These are phyloP conservation scores for Ashinkailepas kermadecensis DNA, from an alignment of 2,888 invertebrate genomes.

Conservation along the genomic window DNA sequence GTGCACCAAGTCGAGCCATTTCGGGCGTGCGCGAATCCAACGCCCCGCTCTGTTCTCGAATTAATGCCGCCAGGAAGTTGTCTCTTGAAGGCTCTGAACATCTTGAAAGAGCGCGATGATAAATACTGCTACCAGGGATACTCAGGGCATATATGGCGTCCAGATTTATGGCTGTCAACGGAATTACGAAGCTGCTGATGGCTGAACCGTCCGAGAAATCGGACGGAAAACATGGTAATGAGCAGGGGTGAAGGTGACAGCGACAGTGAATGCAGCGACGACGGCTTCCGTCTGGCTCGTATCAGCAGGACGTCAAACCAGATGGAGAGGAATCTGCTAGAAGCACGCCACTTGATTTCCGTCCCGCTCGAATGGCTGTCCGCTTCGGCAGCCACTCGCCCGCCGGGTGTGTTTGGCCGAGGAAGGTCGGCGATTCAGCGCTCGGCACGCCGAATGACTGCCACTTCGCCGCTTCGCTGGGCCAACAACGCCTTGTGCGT, in stretches of 20 bases:
- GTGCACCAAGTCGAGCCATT: neutral
- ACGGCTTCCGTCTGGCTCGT: too few relatives aligned
- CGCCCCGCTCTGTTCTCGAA: neutral
- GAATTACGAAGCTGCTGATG: neutral
- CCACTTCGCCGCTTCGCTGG: too few relatives aligned
- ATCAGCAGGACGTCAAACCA: too few relatives aligned
- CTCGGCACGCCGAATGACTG: neutral
- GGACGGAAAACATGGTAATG: slow-evolving; percentile 2
- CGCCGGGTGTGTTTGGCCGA: neutral
- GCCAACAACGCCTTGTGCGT: too few relatives aligned
- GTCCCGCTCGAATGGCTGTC: too few relatives aligned
- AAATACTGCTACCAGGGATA: neutral
- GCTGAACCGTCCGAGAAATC: neutral
- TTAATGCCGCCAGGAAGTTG: neutral
- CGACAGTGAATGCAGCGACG: neutral
- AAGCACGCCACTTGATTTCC: too few relatives aligned
- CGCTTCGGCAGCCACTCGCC: too few relatives aligned
- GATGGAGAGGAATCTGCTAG: too few relatives aligned
- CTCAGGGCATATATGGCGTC: neutral
- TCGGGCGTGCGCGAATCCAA: neutral
- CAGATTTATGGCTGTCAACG: neutral
- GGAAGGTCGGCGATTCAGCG: neutral
- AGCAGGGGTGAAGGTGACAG: neutral
- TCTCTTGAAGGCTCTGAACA: neutral
- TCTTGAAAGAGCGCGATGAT: neutral